Evolutionary conservation across 2,797 vertebrate genomes (phyloP), one percentile per base, ranked within the genome.

Genomic region (Neopelma chrysocephalum): DNA sequence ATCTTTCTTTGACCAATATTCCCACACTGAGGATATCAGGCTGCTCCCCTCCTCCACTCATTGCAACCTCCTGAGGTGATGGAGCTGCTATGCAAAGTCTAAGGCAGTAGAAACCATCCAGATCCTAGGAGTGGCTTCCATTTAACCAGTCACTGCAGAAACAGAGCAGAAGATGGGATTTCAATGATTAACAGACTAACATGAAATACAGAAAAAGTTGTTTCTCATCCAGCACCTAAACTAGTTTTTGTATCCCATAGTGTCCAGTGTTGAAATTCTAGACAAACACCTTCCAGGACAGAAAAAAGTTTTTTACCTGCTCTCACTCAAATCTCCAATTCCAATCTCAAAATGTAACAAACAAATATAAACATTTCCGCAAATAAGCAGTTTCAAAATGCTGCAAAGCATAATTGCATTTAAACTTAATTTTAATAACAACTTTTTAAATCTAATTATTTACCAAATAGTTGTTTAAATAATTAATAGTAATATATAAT

Each of bases 1-100:
- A 99, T 99, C 99, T 98, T 97, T 99, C 99, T 98, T 99, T 99
- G 94, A 99, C 99, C 95, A 99, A 95, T 94, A 99, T 98, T 97
- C 99, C 98, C 96, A 99, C 98, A 94, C 97, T 99, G 82, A 99
- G 99, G 97, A 99, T 99, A 98, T 99, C 99, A 57, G 98, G 98
- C 96, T 99, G 99, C 97, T 99, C 99, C 89, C 96, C 98, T 97
- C 98, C 99, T 96, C 98, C 99, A 86, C 99, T 99, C 99, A 99
- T 99, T 97, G 98, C 97, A 98, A 96, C 95, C 97, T 97, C 96
- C 97, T 73, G 96, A 97, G 92, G 91, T 79, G 82, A 94, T 31
- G 95, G 95, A 97, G 96, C 80, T 84, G 97, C 97, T 98, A 98
- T 53, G 96, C 96, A 72, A 92, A 97, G 92, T 82, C 86, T 86